Evolutionary conservation across 1,140 invertebrate species (phyloP).

Genomic region (Drosophila erecta): DNA sequence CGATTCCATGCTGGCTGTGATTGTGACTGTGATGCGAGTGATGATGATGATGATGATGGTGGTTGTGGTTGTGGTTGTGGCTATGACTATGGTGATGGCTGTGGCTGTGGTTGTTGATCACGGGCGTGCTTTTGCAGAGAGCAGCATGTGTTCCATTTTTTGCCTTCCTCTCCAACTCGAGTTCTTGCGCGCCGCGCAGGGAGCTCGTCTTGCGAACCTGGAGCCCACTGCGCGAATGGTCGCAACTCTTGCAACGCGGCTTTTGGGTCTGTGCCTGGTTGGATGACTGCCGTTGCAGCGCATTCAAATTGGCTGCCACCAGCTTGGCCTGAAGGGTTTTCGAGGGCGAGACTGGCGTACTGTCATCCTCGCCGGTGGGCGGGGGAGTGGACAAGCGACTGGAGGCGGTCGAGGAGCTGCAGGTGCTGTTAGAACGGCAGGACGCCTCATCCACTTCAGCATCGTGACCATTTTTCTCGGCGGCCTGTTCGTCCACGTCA

Average conservation of each 20-base stretch:
- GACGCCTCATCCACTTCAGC: constrained; percentile 42
- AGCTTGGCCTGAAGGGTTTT: constrained; percentile 69
- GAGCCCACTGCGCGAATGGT: constrained; percentile 51
- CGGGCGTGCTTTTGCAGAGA: constrained; percentile 73
- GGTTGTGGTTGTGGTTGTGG: constrained; percentile 39
- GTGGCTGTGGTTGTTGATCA: constrained; percentile 55
- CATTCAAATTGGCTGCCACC: constrained; percentile 70
- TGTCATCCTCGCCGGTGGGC: constrained; percentile 80
- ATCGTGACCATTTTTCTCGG: constrained; percentile 36
- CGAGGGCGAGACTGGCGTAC: constrained; percentile 71
- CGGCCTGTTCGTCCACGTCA: constrained; percentile 9
- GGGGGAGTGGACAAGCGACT: constrained; percentile 78
- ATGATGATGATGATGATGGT: constrained; percentile 34
- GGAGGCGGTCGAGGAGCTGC: constrained; percentile 64
- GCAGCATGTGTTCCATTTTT: constrained; percentile 19
- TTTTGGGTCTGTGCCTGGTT: constrained; percentile 7
- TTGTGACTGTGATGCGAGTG: constrained; percentile 49
- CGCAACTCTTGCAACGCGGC: constrained; percentile 63
- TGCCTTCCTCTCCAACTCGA: constrained; percentile 30
- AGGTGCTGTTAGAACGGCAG: constrained; percentile 42
- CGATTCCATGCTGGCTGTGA: constrained; percentile 22
- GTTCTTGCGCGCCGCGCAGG: constrained; percentile 68
- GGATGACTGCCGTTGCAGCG: constrained; percentile 39
- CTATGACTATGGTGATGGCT: constrained; percentile 42
- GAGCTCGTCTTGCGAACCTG: constrained; percentile 76